Base-by-base conservation (phyloP, 2,888 invertebrate genomes). In the Stratiomys singularior region DNA sequence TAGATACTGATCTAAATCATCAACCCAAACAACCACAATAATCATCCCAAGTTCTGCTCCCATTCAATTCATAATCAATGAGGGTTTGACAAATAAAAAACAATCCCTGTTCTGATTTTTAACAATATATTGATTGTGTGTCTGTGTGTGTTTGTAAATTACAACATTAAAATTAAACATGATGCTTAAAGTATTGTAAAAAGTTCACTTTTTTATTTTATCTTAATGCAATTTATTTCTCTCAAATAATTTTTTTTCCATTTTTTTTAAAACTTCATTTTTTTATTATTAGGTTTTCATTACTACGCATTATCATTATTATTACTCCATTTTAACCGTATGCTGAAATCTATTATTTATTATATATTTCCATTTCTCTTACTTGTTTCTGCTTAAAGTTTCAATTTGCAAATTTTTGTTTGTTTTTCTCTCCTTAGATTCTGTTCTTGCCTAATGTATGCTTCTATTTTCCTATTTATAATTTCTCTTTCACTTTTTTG, bases 91-190 rank as follows among this genome's bases (percentile, higher is more conserved):
- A 5, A 37, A 52, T 25, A 18, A 23, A 67, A 67, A 67, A 67
- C 67, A 71, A n/a, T 4, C n/a, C 25, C 23, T 25, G n/a, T 25
- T 64, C 47, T 71, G 72, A 72, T 72, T 72, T 72, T 72, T 72
- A 72, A 72, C 72, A 72, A 72, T 72, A 72, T 72, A 72, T 72
- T 72, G 67, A 27, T 23, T 37, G 67, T 67, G 67, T n/a, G 18
- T 64, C 46, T 71, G 64, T 67, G 67, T n/a, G 46, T 67, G 37
- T 67, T 67, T 67, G 72, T 72, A 72, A 72, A 72, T 72, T 72
- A 72, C 72, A 72, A 72, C 72, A 72, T 72, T 72, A 72, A 72
- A 72, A 56, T 72, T 72, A 72, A 72, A 72, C 72, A 72, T 72
- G 72, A 72, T 72, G 58, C 72, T 72, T 72, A 72, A 72, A 72